Evolutionary conservation across 2,888 invertebrate species (phyloP).

Genomic region (Panorpa germanica): DNA sequence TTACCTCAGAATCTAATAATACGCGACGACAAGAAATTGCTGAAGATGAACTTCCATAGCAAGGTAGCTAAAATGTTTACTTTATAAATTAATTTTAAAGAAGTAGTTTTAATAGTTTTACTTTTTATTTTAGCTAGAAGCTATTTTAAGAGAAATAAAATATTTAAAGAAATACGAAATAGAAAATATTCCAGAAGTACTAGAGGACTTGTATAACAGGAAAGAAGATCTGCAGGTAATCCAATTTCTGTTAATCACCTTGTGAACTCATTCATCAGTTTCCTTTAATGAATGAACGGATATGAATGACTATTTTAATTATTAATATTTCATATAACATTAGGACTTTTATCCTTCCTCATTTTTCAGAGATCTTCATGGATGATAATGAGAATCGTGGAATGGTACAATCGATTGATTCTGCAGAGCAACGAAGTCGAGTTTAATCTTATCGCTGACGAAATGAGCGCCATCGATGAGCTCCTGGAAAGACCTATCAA

Average conservation of each 20-base stretch:
- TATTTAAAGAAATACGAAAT: conserved; percentile 53
- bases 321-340: not conserved
- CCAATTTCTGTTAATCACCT: too few relatives aligned
- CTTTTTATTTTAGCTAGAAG: conserved; percentile 35
- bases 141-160: conserved; percentile 60
- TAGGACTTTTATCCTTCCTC: conserved; percentile 7
- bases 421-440: conserved; percentile 54
- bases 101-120: too few relatives aligned
- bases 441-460: conserved; percentile 53
- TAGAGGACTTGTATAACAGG: conserved; percentile 33
- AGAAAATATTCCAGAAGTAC: conserved; percentile 35
- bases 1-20: conserved; percentile 19
- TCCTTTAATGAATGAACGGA: conserved; percentile 4
- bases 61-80: too few relatives aligned
- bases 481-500: conserved; percentile 47
- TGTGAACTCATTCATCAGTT: conserved; percentile 1
- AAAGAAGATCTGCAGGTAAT: conserved; percentile 41
- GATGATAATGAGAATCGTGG: conserved; percentile 37
- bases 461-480: conserved; percentile 54
- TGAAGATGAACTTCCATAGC: conserved; percentile 16
- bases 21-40: conserved; percentile 13
- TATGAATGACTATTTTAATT: too few relatives aligned
- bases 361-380: conserved; percentile 30
- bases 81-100: too few relatives aligned
- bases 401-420: conserved; percentile 70